Base-by-base conservation (phyloP, 1,140 invertebrate species). In the Eumeta japonica region DNA sequence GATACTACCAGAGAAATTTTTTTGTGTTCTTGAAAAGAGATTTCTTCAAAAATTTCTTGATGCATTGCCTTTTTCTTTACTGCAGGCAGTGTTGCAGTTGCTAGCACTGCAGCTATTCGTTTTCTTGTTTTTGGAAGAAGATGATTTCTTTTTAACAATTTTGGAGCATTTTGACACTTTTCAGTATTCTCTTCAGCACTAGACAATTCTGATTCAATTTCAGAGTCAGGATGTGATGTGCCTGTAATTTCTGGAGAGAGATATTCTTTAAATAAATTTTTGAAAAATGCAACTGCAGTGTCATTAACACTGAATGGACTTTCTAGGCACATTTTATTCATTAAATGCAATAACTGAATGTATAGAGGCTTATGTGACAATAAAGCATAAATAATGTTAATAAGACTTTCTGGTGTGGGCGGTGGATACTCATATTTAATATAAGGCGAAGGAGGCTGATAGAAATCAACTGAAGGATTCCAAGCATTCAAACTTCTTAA, bases 301-400 rank as follows among this genome's bases (percentile, higher is more conserved):
- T 58, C 16, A 68, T 61, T 60, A 63, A 81, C 61, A 55, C 83
- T 79, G 76, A 96, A 95, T n/a, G 93, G 93, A 39, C 84, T 82
- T 19, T 89, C 87, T 29, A 96, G 61, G 67, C 88, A 91, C 92
- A 97, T 94, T 76, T 88, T 92, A 60, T 96, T 96, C 92, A 97
- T 96, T 17, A 97, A 77, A 79, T 97, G 92, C 32, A 96, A 60
- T 3, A 90, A 87, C 80, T 89, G 92, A 14, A 80, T 84, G 61
- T 96, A 96, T 66, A 96, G 90, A 49, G 84, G 82, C 29, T 86
- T 86, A 51, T 90, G 83, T 27, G 78, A 78, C 36, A 86, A 77
- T 29, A 95, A 62, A 31, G 85, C 81, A 66, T 87, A 80, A 3
- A 84, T 80, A 45, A 97, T 94, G 58, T 91, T 90, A 20, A 83